phyloP scores from a whole-genome alignment of 2,113 vertebrate genomes.

The Bufo bufo region DNA sequence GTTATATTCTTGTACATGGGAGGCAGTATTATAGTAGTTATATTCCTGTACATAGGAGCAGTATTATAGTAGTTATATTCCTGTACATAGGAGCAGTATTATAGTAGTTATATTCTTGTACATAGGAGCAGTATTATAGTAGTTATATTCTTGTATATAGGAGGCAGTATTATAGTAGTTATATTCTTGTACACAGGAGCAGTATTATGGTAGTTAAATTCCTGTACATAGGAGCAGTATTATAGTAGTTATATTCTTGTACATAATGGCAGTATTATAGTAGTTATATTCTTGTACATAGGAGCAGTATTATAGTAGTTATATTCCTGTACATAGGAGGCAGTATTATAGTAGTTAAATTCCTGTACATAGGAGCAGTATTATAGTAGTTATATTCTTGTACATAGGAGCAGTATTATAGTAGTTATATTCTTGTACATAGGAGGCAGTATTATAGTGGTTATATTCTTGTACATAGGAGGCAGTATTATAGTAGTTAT shows the following conservation, averaged over 20 bases:
- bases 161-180: neutral
- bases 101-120: neutral
- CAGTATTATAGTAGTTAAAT: constrained; percentile 1
- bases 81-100: neutral
- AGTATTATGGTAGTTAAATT: no score
- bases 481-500: neutral
- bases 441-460: neutral
- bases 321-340: neutral
- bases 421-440: neutral
- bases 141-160: neutral
- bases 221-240: no score
- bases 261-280: no score
- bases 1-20: constrained; percentile 4
- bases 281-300: no score
- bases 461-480: neutral
- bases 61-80: constrained; percentile 10
- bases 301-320: neutral
- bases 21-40: neutral
- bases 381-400: constrained; percentile 15
- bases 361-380: neutral
- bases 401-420: neutral
- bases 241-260: no score
- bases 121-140: neutral
- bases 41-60: neutral
- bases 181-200: no score